A percentile compares a stretch with the other conserved stretches of the same genome.
Evolutionary conservation across 2,797 vertebrate species (phyloP).

Genomic region (Ptychobarbus kaznakovi): DNA sequence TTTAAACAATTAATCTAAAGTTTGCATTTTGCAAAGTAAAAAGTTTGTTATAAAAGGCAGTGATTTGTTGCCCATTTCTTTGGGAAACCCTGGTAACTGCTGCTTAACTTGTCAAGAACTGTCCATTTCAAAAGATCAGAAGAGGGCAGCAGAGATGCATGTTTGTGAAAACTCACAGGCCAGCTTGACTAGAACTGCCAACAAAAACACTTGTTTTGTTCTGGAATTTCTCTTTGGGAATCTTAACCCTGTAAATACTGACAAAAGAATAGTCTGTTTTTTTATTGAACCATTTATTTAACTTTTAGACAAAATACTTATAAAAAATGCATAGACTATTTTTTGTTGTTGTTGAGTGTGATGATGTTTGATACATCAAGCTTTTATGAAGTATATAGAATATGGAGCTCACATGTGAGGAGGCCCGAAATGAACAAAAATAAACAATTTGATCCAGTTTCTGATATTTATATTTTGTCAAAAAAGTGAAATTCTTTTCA

Average conservation of each 20-base stretch:
- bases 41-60: background rate
- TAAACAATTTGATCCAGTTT: background rate
- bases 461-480: background rate
- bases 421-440: background rate
- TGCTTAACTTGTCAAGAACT: background rate
- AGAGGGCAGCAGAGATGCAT: slow-evolving; percentile 73
- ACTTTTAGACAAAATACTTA: background rate
- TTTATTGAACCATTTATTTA: background rate
- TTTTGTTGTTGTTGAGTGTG: background rate
- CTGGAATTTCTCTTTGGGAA: slow-evolving; percentile 2
- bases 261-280: background rate
- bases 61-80: background rate
- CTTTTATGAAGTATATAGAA: background rate
- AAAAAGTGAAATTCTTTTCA: background rate
- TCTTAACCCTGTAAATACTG: background rate
- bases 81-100: background rate
- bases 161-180: background rate
- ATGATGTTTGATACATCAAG: background rate
- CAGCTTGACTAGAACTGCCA: background rate
- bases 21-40: background rate
- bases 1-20: background rate
- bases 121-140: slow-evolving; percentile 52
- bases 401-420: background rate
- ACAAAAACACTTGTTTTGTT: slow-evolving; percentile 5
- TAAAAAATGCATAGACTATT: background rate